Evolutionary conservation across 2,888 invertebrate species (phyloP).

Genomic region (Watsonalla cultraria): DNA sequence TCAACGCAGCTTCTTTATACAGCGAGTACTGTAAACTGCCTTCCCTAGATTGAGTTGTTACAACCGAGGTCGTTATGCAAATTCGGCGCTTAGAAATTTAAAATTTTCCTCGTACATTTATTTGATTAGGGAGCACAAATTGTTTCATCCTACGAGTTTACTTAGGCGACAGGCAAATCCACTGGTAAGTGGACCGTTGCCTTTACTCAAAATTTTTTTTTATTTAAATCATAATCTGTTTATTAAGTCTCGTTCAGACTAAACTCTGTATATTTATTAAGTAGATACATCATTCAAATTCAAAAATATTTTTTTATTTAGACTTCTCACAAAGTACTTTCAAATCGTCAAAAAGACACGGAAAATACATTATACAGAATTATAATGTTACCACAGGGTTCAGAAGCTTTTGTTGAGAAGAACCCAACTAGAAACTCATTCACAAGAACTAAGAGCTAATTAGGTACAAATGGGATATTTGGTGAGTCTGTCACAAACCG

Average conservation of each 20-base stretch:
- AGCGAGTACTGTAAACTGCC: slow-evolving; percentile 25
- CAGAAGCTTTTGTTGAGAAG: too few species aligned
- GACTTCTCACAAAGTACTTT: too few species aligned
- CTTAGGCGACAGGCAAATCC: slow-evolving; percentile 33
- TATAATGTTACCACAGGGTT: too few species aligned
- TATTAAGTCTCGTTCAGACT: too few species aligned
- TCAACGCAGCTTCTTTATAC: slow-evolving; percentile 23
- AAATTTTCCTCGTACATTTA: slow-evolving; percentile 58
- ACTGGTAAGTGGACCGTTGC: slow-evolving; percentile 33
- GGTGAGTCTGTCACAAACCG: too few species aligned
- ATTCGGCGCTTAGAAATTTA: slow-evolving; percentile 46
- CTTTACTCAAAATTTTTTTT: slow-evolving; percentile 26
- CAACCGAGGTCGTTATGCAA: slow-evolving; percentile 55
- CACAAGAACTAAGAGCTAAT: too few species aligned
- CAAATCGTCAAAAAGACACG: too few species aligned
- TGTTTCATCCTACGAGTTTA: slow-evolving; percentile 53
- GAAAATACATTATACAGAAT: too few species aligned
- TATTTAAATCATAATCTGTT: slow-evolving; percentile 3
- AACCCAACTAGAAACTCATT: too few species aligned
- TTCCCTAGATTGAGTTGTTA: slow-evolving; percentile 54
- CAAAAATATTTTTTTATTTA: too few species aligned
- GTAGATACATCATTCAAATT: slow-evolving; percentile 8
- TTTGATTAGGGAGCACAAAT: slow-evolving; percentile 66
- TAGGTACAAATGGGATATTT: too few species aligned
- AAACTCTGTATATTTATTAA: slow-evolving; percentile 19